phyloP scores from a whole-genome alignment of 2,797 vertebrate species.

The Peromyscus aztecus region DNA sequence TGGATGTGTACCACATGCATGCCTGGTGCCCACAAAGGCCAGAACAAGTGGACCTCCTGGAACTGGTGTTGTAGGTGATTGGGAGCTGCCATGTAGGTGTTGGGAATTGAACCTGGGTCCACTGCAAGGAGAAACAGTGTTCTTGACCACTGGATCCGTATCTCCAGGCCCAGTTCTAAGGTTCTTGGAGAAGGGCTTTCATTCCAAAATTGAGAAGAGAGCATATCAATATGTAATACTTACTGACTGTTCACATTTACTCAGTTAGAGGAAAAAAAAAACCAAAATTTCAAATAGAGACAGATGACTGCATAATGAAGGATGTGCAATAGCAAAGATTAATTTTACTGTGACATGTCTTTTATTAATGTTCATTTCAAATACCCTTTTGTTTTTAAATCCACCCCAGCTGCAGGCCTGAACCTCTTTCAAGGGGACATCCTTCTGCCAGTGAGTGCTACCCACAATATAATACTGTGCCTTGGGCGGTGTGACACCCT shows the following conservation, averaged over 20 bases:
- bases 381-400: slow-evolving; percentile 42
- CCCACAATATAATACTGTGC: rapidly evolving
- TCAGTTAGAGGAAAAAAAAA: not conserved
- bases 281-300: not conserved
- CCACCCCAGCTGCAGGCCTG: slow-evolving; percentile 87
- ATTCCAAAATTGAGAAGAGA: not conserved
- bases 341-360: not conserved
- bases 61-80: not conserved
- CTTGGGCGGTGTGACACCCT: not conserved
- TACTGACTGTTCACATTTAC: not conserved
- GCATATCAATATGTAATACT: not conserved
- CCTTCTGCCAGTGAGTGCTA: slow-evolving; percentile 90
- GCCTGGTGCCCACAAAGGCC: not conserved
- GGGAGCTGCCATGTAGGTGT: not conserved
- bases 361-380: slow-evolving; percentile 58
- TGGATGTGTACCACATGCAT: no score
- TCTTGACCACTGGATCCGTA: not conserved
- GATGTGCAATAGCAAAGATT: not conserved
- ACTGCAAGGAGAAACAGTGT: not conserved
- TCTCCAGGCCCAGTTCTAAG: not conserved
- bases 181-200: not conserved
- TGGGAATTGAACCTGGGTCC: not conserved
- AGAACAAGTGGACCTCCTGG: not conserved
- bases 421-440: slow-evolving; percentile 95
- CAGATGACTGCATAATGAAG: not conserved